Percentiles rank a stretch among this genome's conserved stretches.
Evolutionary conservation across 2,797 vertebrate species (phyloP).

Genomic region (Anniella stebbinsi): DNA sequence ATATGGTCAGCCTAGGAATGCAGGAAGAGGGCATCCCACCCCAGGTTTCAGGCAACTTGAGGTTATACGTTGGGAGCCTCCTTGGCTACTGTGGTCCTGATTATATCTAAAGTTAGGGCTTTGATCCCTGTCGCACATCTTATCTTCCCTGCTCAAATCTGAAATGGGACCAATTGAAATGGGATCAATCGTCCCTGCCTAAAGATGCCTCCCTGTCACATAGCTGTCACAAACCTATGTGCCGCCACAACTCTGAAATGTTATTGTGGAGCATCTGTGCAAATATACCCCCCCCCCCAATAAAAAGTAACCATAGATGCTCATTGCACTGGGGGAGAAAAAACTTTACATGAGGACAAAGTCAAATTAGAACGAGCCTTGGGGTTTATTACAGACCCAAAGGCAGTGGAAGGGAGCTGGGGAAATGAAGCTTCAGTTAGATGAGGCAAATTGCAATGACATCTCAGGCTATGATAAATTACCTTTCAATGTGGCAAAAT

Average conservation of each 20-base stretch:
- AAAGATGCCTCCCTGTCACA: neutral
- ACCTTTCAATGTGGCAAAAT: conserved; percentile 37
- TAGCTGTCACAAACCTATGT: neutral
- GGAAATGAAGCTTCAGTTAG: neutral
- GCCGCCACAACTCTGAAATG: neutral
- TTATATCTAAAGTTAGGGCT: neutral
- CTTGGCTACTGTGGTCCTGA: neutral
- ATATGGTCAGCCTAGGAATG: too few relatives aligned
- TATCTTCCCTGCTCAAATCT: neutral
- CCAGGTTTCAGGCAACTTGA: too few relatives aligned
- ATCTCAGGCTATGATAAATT: conserved; percentile 39
- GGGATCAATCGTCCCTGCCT: too few relatives aligned
- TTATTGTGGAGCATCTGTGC: neutral
- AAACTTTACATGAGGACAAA: conserved; percentile 31
- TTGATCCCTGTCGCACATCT: neutral
- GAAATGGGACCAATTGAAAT: neutral
- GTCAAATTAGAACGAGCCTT: conserved; percentile 37
- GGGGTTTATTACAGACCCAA: conserved; percentile 6
- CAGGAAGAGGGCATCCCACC: too few relatives aligned
- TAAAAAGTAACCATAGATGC: neutral
- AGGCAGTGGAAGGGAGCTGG: neutral
- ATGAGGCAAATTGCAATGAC: conserved; percentile 34
- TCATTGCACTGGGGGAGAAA: neutral
- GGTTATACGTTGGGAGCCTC: too few relatives aligned
- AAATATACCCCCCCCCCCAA: neutral